A percentile compares a stretch with the other conserved stretches of the same genome.
Evolutionary conservation across 2,797 vertebrate species (phyloP).

Genomic region (Chromobotia macracanthus): DNA sequence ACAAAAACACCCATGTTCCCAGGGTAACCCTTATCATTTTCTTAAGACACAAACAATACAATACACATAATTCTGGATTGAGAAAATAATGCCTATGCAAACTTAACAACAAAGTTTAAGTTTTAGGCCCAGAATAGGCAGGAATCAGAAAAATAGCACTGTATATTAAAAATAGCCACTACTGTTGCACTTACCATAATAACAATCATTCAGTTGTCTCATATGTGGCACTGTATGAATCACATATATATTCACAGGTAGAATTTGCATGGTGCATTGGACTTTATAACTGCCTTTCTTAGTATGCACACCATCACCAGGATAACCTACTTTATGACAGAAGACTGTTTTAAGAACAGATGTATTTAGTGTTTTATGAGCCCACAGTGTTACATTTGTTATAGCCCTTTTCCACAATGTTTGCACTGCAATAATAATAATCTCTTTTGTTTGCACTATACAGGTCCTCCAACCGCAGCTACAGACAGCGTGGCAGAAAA

Average conservation of each 20-base stretch:
- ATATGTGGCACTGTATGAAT: not conserved
- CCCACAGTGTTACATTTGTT: not conserved
- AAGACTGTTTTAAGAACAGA: not conserved
- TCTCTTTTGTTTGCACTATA: not conserved
- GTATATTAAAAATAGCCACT: not conserved
- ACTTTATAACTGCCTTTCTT: slow-evolving; percentile 1
- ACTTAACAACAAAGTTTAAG: not conserved
- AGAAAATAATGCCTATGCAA: not conserved
- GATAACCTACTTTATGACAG: not conserved
- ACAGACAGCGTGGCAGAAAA: slow-evolving; percentile 4
- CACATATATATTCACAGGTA: not conserved
- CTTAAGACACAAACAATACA: not conserved
- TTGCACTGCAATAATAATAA: slow-evolving; percentile 12
- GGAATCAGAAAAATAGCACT: not conserved
- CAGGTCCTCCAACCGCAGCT: slow-evolving; percentile 30
- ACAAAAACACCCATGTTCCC: not conserved
- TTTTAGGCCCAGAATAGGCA: too few relatives aligned
- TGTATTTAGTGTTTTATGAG: slow-evolving; percentile 19
- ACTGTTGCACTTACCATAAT: not conserved
- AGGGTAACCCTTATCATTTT: not conserved
- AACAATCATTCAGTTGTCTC: not conserved
- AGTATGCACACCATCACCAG: not conserved
- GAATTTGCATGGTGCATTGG: not conserved
- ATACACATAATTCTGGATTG: not conserved
- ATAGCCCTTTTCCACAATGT: not conserved